Conservation (phyloP, 2,113 vertebrate species). For the Embiotoca jacksoni region DNA sequence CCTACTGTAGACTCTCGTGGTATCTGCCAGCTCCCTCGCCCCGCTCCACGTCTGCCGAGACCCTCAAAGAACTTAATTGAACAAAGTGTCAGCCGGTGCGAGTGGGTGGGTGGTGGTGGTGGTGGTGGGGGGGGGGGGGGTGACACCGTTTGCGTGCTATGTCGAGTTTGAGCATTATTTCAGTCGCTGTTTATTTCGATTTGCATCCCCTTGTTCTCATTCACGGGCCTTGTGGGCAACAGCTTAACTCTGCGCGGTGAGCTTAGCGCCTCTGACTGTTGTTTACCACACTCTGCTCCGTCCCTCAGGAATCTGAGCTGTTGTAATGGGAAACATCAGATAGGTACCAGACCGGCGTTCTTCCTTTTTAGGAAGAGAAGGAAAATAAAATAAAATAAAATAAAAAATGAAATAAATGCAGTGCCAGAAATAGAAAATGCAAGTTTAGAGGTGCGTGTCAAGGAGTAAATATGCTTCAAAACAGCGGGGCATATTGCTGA, state of each 20-base stretch:
- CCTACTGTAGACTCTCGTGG: conserved; percentile 19
- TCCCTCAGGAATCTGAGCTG: conserved; percentile 68
- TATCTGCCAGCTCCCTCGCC: not conserved
- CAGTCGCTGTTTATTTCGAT: conserved; percentile 64
- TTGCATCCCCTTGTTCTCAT: conserved; percentile 58
- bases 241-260: conserved; percentile 59
- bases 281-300: conserved; percentile 72
- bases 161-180: conserved; percentile 61
- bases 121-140: not conserved
- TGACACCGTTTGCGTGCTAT: conserved; percentile 50
- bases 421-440: not conserved
- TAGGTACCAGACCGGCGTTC: conserved; percentile 45
- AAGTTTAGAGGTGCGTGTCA: conserved; percentile 7
- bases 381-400: too few species aligned
- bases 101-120: not conserved
- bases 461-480: conserved; percentile 31
- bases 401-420: not conserved
- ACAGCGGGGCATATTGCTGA: conserved; percentile 4
- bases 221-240: conserved; percentile 62
- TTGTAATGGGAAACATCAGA: conserved; percentile 77
- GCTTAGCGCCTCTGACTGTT: conserved; percentile 71
- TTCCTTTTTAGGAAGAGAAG: conserved; percentile 33
- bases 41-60: conserved; percentile 1
- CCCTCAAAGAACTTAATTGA: conserved; percentile 38
- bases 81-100: conserved; percentile 27